phyloP scores from a whole-genome alignment of 2,888 invertebrate genomes.

The Sarcophaga carnaria region DNA sequence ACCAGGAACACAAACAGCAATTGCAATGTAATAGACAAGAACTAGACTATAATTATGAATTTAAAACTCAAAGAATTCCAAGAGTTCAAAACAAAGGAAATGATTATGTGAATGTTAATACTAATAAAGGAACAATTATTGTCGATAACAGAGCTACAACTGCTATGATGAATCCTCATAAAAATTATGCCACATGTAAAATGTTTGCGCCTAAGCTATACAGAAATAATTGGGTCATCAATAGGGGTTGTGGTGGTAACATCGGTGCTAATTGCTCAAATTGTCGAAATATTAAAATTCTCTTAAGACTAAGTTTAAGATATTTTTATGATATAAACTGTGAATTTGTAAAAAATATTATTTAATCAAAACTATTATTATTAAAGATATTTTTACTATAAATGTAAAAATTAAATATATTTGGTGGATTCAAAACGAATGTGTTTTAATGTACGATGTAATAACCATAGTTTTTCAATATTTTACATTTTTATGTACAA shows the following conservation, averaged over 20 bases:
- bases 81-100: slow-evolving; percentile 45
- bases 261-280: slow-evolving; percentile 74
- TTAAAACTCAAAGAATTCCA: slow-evolving; percentile 51
- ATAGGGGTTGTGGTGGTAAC: slow-evolving; percentile 63
- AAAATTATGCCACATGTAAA: not conserved
- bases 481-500: not conserved
- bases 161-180: slow-evolving; percentile 8
- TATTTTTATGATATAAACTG: slow-evolving; percentile 77
- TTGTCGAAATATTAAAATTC: slow-evolving; percentile 78
- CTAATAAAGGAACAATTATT: slow-evolving; percentile 67
- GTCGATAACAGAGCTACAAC: slow-evolving; percentile 59
- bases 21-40: slow-evolving; percentile 46
- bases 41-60: slow-evolving; percentile 46
- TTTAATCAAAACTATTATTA: slow-evolving; percentile 55
- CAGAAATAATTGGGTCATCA: not conserved
- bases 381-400: slow-evolving; percentile 13
- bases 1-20: slow-evolving; percentile 44
- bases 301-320: slow-evolving; percentile 77
- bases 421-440: not conserved
- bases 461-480: not conserved
- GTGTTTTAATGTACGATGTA: not conserved
- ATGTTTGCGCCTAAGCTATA: not conserved
- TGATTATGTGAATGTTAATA: slow-evolving; percentile 35
- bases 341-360: slow-evolving; percentile 76
- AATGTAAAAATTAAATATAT: not conserved